Evolutionary conservation across 1,140 invertebrate species (phyloP).

Genomic region (Hyles vespertilio): DNA sequence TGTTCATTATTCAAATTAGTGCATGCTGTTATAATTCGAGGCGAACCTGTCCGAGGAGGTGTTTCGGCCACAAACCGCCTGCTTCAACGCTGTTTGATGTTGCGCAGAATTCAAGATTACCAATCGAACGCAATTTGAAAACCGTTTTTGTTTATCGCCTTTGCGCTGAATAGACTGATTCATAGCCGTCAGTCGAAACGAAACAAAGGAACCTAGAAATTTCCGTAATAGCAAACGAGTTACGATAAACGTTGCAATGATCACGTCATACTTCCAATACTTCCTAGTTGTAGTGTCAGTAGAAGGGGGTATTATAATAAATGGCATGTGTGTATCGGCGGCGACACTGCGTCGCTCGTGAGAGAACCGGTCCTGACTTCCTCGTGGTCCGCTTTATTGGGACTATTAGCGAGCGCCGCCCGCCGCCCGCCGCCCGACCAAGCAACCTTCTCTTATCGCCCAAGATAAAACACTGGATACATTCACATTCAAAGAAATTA

Average conservation of each 20-base stretch:
- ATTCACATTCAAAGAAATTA: no score
- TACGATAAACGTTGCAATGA: slow-evolving; percentile 24
- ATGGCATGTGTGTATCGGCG: slow-evolving; percentile 47
- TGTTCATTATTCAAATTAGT: slow-evolving; percentile 67
- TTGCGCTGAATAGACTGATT: no score
- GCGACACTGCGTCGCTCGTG: slow-evolving; percentile 44
- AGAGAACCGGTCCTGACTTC: slow-evolving; percentile 51
- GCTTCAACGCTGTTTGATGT: slow-evolving; percentile 11
- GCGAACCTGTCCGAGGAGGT: slow-evolving; percentile 40
- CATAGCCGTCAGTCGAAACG: slow-evolving; percentile 2
- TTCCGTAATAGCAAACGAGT: slow-evolving; percentile 18
- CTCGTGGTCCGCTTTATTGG: slow-evolving; percentile 51
- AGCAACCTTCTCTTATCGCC: background rate
- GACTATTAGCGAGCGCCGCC: slow-evolving; percentile 31
- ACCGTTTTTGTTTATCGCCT: no score
- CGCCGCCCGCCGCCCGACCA: slow-evolving; percentile 11
- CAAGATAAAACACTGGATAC: no score
- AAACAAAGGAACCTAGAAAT: slow-evolving; percentile 19
- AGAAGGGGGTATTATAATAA: slow-evolving; percentile 50
- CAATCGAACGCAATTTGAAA: no score
- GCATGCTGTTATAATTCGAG: slow-evolving; percentile 56
- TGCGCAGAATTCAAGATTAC: slow-evolving; percentile 7
- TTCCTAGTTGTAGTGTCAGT: slow-evolving; percentile 41
- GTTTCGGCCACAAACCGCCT: slow-evolving; percentile 22
- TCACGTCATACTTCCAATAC: slow-evolving; percentile 44